phyloP scores from a whole-genome alignment of 2,888 invertebrate genomes.

The Chymomyza procnemis region DNA sequence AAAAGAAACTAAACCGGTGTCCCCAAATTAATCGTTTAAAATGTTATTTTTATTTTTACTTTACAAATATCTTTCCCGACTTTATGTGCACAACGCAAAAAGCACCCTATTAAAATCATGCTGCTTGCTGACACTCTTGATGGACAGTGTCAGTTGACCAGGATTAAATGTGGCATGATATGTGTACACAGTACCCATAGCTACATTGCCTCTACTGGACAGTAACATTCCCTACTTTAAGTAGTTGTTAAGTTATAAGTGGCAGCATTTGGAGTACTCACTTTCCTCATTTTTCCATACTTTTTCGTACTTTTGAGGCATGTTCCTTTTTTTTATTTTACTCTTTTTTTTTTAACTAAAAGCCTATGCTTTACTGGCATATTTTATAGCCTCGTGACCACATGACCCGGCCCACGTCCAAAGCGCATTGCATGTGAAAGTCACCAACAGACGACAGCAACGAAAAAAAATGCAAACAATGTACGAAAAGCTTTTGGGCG shows the following conservation, averaged over 20 bases:
- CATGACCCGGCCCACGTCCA: not conserved
- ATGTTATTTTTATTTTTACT: too few relatives aligned
- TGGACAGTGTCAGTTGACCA: constrained; percentile 53
- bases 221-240: not conserved
- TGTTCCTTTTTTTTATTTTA: not conserved
- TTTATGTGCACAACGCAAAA: constrained; percentile 10
- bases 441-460: not conserved
- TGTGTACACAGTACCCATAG: not conserved
- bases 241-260: not conserved
- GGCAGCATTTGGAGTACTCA: not conserved
- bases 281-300: not conserved
- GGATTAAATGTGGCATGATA: constrained; percentile 36
- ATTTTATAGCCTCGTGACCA: not conserved
- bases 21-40: too few relatives aligned
- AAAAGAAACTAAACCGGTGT: too few relatives aligned
- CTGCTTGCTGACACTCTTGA: constrained; percentile 46
- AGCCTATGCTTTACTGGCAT: not conserved
- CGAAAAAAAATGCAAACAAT: not conserved
- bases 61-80: too few relatives aligned
- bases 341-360: not conserved
- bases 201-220: not conserved
- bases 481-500: not conserved
- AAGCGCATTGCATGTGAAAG: not conserved
- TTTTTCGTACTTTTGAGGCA: not conserved
- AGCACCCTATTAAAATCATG: constrained; percentile 4